phyloP scores from a whole-genome alignment of 2,797 vertebrate species.

The Catostomus latipinnis region DNA sequence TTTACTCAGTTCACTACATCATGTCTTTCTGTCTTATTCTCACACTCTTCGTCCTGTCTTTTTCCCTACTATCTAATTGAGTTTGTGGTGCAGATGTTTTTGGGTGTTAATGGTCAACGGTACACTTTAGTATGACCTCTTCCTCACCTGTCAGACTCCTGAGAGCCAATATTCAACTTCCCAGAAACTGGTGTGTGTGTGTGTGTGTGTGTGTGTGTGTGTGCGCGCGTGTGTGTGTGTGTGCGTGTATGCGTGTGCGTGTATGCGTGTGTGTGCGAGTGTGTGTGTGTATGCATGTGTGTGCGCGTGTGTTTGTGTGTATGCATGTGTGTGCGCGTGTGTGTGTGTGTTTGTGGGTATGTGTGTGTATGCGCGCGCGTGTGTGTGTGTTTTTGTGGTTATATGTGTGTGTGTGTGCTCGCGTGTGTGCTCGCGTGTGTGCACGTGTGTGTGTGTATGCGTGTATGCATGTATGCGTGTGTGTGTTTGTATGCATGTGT shows the following conservation, averaged over 20 bases:
- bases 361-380: not conserved
- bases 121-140: slow-evolving; percentile 40
- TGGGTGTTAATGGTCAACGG: not conserved
- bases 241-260: too few relatives aligned
- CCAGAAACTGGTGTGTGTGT: not conserved
- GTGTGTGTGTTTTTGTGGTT: too few relatives aligned
- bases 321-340: too few relatives aligned
- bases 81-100: slow-evolving; percentile 53
- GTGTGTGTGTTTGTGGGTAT: not conserved
- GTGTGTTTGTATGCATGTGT: slow-evolving; percentile 2
- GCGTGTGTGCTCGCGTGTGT: too few relatives aligned
- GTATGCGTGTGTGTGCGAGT: too few relatives aligned
- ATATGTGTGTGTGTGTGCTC: too few relatives aligned
- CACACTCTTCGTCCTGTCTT: not conserved
- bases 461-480: not conserved
- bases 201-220: too few relatives aligned
- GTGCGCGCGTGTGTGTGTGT: too few relatives aligned
- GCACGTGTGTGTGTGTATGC: not conserved
- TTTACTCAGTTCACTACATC: too few relatives aligned
- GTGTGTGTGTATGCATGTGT: too few relatives aligned
- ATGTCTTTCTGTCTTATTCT: not conserved
- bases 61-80: not conserved
- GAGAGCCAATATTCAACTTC: slow-evolving; percentile 11
- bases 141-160: slow-evolving; percentile 37
- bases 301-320: too few relatives aligned